Evolutionary conservation across 2,888 invertebrate species (phyloP).

Genomic region (Drosophila prolongata): DNA sequence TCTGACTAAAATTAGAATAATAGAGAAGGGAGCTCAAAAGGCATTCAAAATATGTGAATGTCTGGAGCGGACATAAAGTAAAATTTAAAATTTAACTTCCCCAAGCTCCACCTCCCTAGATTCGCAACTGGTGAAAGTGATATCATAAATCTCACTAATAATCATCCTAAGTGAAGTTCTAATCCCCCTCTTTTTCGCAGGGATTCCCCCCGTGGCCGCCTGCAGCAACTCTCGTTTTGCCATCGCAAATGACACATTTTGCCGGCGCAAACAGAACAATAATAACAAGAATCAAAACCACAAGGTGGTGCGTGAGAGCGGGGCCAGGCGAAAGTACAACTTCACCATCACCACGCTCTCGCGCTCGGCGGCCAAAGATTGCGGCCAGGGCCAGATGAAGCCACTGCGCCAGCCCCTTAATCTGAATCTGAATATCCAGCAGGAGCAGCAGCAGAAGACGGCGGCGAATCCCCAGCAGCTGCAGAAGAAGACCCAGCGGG

Average conservation of each 20-base stretch:
- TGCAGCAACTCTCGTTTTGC: conserved; percentile 77
- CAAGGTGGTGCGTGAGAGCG: conserved; percentile 60
- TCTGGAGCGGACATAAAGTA: too few relatives aligned
- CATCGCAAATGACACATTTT: conserved; percentile 73
- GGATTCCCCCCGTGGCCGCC: conserved; percentile 36
- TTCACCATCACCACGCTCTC: conserved; percentile 84
- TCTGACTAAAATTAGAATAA: too few relatives aligned
- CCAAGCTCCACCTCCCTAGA: too few relatives aligned
- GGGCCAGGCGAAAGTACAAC: conserved; percentile 81
- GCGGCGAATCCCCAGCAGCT: conserved; percentile 18
- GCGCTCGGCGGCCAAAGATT: conserved; percentile 63
- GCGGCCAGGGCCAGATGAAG: conserved; percentile 6
- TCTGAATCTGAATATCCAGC: conserved; percentile 24
- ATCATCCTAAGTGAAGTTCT: background rate
- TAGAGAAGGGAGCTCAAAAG: too few relatives aligned
- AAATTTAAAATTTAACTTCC: too few relatives aligned
- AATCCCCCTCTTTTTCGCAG: background rate
- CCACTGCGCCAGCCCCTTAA: conserved; percentile 32
- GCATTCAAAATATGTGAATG: too few relatives aligned
- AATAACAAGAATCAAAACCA: conserved; percentile 72
- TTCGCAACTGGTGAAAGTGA: too few relatives aligned
- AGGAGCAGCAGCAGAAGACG: conserved; percentile 25
- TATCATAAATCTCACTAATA: too few relatives aligned
- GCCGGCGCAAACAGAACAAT: conserved; percentile 72
- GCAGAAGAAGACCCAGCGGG: conserved; percentile 28